A percentile compares a stretch with the other conserved stretches of the same genome.
Evolutionary conservation across 2,797 vertebrate species (phyloP).

Genomic region (Pseudochromis fuscus): DNA sequence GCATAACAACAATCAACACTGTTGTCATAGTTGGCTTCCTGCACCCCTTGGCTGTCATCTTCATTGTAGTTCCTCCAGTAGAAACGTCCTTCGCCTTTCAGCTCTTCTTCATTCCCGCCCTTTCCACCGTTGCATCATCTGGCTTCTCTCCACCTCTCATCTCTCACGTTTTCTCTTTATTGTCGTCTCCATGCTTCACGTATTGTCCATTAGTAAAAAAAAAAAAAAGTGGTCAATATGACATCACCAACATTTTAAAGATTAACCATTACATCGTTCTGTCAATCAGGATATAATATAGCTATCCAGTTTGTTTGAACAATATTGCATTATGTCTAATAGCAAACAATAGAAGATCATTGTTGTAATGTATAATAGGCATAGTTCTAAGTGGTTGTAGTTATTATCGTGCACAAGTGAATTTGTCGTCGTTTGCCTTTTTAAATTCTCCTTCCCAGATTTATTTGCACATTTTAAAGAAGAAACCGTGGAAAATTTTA

Average conservation of each 20-base stretch:
- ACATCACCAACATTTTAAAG: slow-evolving; percentile 43
- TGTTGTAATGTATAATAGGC: slow-evolving; percentile 79
- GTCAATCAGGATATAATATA: slow-evolving; percentile 61
- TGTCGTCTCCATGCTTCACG: slow-evolving; percentile 29
- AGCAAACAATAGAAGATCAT: slow-evolving; percentile 75
- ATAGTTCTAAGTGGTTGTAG: slow-evolving; percentile 79
- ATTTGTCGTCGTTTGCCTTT: slow-evolving; percentile 73
- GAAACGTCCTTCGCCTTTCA: slow-evolving; percentile 59
- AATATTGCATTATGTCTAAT: slow-evolving; percentile 71
- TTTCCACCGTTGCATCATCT: slow-evolving; percentile 44
- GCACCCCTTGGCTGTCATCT: slow-evolving; percentile 55
- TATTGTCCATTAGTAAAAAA: slow-evolving; percentile 15
- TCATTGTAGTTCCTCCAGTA: slow-evolving; percentile 55
- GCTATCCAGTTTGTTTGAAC: slow-evolving; percentile 70
- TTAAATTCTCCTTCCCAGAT: slow-evolving; percentile 59
- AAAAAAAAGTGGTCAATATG: slow-evolving; percentile 32
- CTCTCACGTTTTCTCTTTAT: slow-evolving; percentile 57
- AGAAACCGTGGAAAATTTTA: slow-evolving; percentile 7
- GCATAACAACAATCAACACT: slow-evolving; percentile 73
- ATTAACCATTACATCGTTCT: slow-evolving; percentile 42
- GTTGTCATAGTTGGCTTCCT: slow-evolving; percentile 74
- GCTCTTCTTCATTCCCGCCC: slow-evolving; percentile 61
- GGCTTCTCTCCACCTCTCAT: slow-evolving; percentile 58
- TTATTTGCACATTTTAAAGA: slow-evolving; percentile 77
- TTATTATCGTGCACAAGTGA: slow-evolving; percentile 79